These are phyloP conservation scores for Falco naumanni DNA, from an alignment of 2,797 vertebrate species.

Conservation along the genomic window DNA sequence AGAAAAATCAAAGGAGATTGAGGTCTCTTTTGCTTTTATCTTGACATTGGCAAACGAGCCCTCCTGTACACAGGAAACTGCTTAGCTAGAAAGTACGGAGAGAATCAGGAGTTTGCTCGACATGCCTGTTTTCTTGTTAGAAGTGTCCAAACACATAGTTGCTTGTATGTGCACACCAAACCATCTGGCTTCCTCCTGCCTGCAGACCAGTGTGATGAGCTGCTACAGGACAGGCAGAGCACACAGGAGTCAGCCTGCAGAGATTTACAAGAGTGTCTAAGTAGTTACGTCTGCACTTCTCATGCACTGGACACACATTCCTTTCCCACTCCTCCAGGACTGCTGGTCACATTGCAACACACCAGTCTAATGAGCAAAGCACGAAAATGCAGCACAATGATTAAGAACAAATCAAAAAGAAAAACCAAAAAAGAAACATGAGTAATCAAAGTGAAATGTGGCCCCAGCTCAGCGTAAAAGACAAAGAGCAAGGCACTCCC, in stretches of 20 bases:
- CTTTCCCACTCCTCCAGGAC: background rate
- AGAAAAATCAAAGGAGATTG: background rate
- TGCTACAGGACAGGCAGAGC: background rate
- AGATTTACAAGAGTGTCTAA: background rate
- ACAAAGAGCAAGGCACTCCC: conserved; percentile 21
- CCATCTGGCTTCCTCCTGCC: background rate
- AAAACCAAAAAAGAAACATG: background rate
- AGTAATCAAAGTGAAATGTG: conserved; percentile 39
- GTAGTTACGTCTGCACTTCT: background rate
- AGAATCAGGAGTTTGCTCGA: background rate
- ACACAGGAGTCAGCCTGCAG: rapidly evolving
- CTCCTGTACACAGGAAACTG: background rate
- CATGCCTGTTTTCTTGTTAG: background rate
- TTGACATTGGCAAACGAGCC: background rate
- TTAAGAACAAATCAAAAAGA: background rate
- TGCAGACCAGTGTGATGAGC: too few relatives aligned
- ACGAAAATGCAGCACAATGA: background rate
- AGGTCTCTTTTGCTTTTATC: background rate
- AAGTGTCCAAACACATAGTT: background rate
- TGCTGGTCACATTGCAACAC: background rate
- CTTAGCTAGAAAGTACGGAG: background rate
- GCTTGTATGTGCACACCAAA: background rate
- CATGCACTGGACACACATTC: rapidly evolving
- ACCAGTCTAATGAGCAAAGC: background rate
- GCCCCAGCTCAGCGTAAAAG: conserved; percentile 11